Evolutionary conservation across 2,113 vertebrate species (phyloP).

Genomic region (Condylura cristata): DNA sequence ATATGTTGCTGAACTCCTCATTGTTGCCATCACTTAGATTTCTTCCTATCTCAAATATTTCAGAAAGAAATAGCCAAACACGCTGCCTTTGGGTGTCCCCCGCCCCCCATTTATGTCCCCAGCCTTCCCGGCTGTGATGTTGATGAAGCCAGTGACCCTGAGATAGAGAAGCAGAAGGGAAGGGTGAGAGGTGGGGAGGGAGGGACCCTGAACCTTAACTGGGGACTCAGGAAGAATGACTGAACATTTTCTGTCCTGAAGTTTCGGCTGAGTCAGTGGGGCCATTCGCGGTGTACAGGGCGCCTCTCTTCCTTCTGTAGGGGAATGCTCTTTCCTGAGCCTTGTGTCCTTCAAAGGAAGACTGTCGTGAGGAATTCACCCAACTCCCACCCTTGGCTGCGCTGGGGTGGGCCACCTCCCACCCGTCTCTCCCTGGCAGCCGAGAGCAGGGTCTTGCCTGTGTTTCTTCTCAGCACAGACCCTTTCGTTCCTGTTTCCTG

Average conservation of each 20-base stretch:
- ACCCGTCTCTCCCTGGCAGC: neutral
- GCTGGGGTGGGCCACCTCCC: neutral
- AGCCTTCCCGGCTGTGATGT: neutral
- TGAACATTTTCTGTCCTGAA: neutral
- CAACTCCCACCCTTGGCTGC: neutral
- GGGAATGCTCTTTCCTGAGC: neutral
- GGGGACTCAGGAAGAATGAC: conserved; percentile 18
- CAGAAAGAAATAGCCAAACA: neutral
- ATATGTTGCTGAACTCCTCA: neutral
- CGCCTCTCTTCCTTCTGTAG: neutral
- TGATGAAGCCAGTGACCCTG: neutral
- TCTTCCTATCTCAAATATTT: neutral
- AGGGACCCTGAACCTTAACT: neutral
- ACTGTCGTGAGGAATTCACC: neutral
- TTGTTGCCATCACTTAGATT: neutral
- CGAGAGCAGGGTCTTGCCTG: too few species aligned
- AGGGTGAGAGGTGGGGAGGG: neutral
- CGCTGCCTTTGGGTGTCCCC: conserved; percentile 9
- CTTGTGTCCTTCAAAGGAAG: neutral
- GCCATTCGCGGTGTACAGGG: neutral
- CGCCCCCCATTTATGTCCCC: neutral
- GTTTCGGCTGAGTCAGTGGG: neutral
- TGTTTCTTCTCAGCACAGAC: neutral
- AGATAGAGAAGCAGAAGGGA: conserved; percentile 35
- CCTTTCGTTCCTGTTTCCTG: neutral